phyloP scores from a whole-genome alignment of 2,797 vertebrate genomes.

The Eulemur coronatus region DNA sequence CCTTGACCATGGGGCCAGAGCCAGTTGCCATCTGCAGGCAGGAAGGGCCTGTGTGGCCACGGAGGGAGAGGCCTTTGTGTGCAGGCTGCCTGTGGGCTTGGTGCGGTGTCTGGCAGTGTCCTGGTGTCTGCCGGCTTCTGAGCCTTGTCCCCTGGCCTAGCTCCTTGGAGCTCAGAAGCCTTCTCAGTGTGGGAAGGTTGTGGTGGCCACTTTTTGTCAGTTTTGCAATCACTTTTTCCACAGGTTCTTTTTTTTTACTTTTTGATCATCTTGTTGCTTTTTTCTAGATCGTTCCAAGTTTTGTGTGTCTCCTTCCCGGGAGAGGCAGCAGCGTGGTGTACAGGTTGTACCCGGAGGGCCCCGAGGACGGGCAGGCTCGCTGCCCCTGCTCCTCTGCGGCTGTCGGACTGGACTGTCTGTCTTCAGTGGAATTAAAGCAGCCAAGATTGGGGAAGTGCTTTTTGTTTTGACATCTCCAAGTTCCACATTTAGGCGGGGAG shows the following conservation, averaged over 20 bases:
- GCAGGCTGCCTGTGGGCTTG: neutral
- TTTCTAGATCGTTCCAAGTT: neutral
- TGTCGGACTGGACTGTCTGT: neutral
- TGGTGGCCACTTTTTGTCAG: neutral
- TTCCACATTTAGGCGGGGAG: neutral
- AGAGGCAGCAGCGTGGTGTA: neutral
- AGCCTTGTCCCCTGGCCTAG: neutral
- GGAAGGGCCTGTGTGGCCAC: neutral
- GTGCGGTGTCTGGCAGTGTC: neutral
- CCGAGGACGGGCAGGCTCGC: accelerated
- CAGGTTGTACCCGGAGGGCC: neutral
- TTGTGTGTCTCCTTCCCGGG: neutral
- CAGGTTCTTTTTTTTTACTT: neutral
- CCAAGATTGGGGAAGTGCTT: neutral
- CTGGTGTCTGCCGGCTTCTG: neutral
- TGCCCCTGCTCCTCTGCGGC: neutral
- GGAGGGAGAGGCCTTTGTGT: neutral
- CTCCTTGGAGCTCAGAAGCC: too few relatives aligned
- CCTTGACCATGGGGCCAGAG: neutral
- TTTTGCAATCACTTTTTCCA: neutral
- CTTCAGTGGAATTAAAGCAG: neutral
- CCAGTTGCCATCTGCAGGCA: too few relatives aligned
- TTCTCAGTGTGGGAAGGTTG: neutral
- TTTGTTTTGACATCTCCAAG: neutral
- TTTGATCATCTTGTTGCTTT: neutral